Percentiles rank a stretch among this genome's conserved stretches.
Conservation (phyloP, 2,888 invertebrate species). For the Drosophila picticornis region DNA sequence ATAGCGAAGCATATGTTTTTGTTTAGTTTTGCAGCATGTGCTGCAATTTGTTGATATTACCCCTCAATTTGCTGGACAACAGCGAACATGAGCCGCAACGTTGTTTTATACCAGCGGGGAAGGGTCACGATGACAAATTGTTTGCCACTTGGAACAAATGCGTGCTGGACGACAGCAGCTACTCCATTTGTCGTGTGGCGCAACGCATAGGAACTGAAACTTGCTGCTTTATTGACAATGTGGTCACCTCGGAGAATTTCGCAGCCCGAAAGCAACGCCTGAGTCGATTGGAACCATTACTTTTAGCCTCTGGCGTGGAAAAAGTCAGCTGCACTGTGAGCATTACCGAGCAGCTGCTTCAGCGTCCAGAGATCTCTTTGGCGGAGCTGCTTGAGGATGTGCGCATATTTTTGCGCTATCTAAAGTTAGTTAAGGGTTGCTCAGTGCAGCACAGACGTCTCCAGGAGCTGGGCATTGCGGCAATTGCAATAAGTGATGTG, state of each 20-base stretch:
- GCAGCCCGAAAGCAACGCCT: slow-evolving; percentile 30
- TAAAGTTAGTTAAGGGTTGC: slow-evolving; percentile 52
- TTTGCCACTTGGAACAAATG: slow-evolving; percentile 68
- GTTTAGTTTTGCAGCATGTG: slow-evolving; percentile 38
- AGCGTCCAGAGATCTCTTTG: slow-evolving; percentile 22
- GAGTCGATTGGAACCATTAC: slow-evolving; percentile 32
- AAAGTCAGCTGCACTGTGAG: slow-evolving; percentile 46
- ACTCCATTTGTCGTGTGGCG: slow-evolving; percentile 64
- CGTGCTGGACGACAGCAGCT: slow-evolving; percentile 41
- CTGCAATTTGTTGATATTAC: slow-evolving; percentile 56
- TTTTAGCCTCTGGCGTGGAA: neutral
- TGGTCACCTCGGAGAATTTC: slow-evolving; percentile 58
- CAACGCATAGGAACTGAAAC: slow-evolving; percentile 46
- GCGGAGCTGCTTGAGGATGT: slow-evolving; percentile 40
- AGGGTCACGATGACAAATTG: neutral
- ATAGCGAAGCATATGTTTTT: slow-evolving; percentile 20
- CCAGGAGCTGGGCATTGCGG: slow-evolving; percentile 63
- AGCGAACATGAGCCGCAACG: slow-evolving; percentile 46
- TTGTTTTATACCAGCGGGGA: slow-evolving; percentile 42
- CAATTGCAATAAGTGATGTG: slow-evolving; percentile 55
- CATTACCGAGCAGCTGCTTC: slow-evolving; percentile 46
- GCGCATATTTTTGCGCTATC: slow-evolving; percentile 46
- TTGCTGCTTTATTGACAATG: slow-evolving; percentile 74
- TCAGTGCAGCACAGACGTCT: slow-evolving; percentile 53
- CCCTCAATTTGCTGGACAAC: slow-evolving; percentile 61